Conservation (phyloP, 30 jellyfish, hydroid and myxozoan species). For the Chrysaora quinquecirrha region DNA sequence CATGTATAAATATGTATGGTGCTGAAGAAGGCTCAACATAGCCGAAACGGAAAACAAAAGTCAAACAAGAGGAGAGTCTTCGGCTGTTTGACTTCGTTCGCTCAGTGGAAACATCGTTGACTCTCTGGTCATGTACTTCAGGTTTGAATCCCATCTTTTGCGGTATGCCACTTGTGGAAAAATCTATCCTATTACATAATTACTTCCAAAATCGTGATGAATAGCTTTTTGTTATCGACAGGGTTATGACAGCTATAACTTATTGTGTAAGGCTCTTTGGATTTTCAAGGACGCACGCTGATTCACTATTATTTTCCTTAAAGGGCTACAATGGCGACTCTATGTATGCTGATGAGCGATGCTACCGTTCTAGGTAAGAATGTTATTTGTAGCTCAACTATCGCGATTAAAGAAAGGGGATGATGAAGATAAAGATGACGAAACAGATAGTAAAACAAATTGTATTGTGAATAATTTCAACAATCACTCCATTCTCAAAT, state of each 20-base stretch:
- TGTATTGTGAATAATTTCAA: background rate
- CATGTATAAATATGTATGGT: no score
- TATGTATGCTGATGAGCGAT: background rate
- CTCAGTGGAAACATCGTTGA: no score
- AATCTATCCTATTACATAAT: background rate
- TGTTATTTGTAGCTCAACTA: background rate
- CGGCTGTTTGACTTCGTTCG: background rate
- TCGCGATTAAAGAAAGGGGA: no score
- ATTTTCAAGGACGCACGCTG: no score
- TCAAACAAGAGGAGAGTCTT: no score
- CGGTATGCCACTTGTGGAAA: no score
- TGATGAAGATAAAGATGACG: background rate
- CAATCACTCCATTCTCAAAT: background rate
- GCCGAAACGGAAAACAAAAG: no score
- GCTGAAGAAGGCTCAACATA: no score
- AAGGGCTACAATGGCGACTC: background rate
- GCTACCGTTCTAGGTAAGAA: background rate
- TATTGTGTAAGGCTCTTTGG: no score
- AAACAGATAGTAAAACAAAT: background rate
- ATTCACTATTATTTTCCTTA: background rate
- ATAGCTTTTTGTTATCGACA: no score
- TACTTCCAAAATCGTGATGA: background rate
- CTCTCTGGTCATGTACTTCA: no score
- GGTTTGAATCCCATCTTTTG: no score
- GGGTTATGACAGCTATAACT: background rate